Evolutionary conservation across 1,140 invertebrate genomes (phyloP).

Genomic region (Pogonomyrmex californicus): DNA sequence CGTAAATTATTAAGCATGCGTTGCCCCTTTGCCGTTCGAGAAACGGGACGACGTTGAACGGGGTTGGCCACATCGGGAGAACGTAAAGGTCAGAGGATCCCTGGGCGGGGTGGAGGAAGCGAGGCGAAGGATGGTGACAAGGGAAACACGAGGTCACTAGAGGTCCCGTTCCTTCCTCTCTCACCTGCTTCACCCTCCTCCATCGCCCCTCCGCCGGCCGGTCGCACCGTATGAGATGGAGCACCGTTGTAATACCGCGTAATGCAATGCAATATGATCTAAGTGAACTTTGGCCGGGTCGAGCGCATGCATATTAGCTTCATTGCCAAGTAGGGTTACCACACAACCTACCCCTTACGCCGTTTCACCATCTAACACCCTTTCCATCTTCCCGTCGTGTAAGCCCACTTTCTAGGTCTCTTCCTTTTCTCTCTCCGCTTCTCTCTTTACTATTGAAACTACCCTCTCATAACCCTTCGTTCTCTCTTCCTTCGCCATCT

Average conservation of each 20-base stretch:
- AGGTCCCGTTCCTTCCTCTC: slow-evolving; percentile 20
- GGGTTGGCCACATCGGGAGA: slow-evolving; percentile 50
- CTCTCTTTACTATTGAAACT: slow-evolving; percentile 37
- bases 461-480: slow-evolving; percentile 60
- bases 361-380: slow-evolving; percentile 14
- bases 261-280: slow-evolving; percentile 78
- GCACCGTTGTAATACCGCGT: slow-evolving; percentile 74
- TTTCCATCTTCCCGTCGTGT: neutral
- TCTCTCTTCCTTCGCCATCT: slow-evolving; percentile 56
- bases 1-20: slow-evolving; percentile 82
- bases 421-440: slow-evolving; percentile 40
- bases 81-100: slow-evolving; percentile 53
- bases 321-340: slow-evolving; percentile 72
- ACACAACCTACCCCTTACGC: slow-evolving; percentile 57
- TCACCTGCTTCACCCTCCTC: slow-evolving; percentile 13
- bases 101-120: neutral
- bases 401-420: slow-evolving; percentile 16
- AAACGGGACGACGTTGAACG: slow-evolving; percentile 20
- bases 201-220: neutral
- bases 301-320: slow-evolving; percentile 79
- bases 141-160: slow-evolving; percentile 20
- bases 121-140: slow-evolving; percentile 19
- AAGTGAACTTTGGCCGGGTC: slow-evolving; percentile 78
- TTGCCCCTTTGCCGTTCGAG: slow-evolving; percentile 72
- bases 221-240: slow-evolving; percentile 40